Base-by-base conservation (phyloP, 2,797 vertebrate species). In the Oceanodroma leucorhoa region DNA sequence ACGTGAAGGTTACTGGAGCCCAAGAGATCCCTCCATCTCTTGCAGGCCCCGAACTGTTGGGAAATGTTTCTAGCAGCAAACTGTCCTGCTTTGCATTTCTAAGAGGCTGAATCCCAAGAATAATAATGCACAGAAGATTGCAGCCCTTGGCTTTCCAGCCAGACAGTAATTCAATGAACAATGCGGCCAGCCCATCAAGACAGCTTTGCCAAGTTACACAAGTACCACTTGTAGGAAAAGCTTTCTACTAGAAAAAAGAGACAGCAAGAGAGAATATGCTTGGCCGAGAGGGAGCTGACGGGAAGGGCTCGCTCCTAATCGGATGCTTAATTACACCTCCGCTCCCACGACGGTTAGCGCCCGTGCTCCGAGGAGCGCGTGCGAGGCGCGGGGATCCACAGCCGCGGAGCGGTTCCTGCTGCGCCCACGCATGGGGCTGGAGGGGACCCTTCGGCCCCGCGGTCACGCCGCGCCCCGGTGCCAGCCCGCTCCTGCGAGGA, bases 91-190 rank as follows among this genome's bases (percentile, higher is more conserved):
- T 89, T 96, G 92, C 95, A 96, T 97, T 96, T 96, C 94, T 95
- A 95, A 97, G 93, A 96, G 96, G 90, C 83, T 87, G 90, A 93
- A 96, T 94, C 93, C 92, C 90, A 92, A 96, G 95, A 96, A 96
- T 93, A 96, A 95, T 75, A 95, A 97, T 81, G 94, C 94, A 81
- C n/a, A 85, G 94, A 95, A 95, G 94, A 97, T 81, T 90, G 89
- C 95, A 96, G 95, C 86, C 94, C 94, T 95, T 89, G 85, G 92
- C 93, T 96, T 85, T 94, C 27, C 90, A 94, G 89, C 84, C 89
- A 97, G 93, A 89, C 67, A 83, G 85, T 92, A 94, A 76, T 89
- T 93, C 82, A 90, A 67, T 69, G 72, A 83, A 82, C 82, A 80
- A 95, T 80, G 69, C 5, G 13, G 77, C 78, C 94, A 86, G 96